Evolutionary conservation across 2,888 invertebrate genomes (phyloP), one percentile per base, ranked within the genome.

Genomic region (Aelia acuminata): DNA sequence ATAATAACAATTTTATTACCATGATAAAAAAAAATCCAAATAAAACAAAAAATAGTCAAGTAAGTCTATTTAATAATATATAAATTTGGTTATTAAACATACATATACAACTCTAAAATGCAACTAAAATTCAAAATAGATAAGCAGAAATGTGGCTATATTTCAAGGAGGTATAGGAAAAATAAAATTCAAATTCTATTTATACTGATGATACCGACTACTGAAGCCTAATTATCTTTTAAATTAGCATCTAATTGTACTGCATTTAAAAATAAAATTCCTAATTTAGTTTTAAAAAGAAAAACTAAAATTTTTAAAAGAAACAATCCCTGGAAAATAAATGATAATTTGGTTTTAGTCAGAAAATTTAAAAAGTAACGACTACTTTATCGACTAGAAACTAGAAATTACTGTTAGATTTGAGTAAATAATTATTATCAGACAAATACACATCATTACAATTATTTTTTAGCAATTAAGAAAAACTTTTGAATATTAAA

Each of bases 181-280:
- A 80, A 80, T n/a, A 22, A n/a, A 80, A 80, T n/a, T n/a, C 2
- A 43, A 43, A 43, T 2, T 80, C 80, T 80, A 43, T 80, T 80
- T 80, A 43, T 80, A 80, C n/a, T 47, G 80, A 80, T 80, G 80
- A 80, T n/a, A 39, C 43, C 13, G 43, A 80, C 39, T 31, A 57
- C 2, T 57, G 18, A 75, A 39, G 7, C 13, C n/a, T 43, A 80
- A 43, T n/a, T 43, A 43, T 3, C n/a, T 43, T 13, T 80, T 47
- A n/a, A 80, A 80, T 11, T 80, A n/a, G n/a, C n/a, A 22, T 57
- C 26, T 26, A 26, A 26, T 26, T 26, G 13, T 57, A 57, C 15
- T 57, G 26, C 3, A 26, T 26, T 26, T 15, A 26, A 26, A 15
- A 15, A 26, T 57, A 13, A 57, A 57, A 57, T 57, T 3, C n/a